Conservation (phyloP, 2,888 invertebrate species). For the Deilephila elpenor region DNA sequence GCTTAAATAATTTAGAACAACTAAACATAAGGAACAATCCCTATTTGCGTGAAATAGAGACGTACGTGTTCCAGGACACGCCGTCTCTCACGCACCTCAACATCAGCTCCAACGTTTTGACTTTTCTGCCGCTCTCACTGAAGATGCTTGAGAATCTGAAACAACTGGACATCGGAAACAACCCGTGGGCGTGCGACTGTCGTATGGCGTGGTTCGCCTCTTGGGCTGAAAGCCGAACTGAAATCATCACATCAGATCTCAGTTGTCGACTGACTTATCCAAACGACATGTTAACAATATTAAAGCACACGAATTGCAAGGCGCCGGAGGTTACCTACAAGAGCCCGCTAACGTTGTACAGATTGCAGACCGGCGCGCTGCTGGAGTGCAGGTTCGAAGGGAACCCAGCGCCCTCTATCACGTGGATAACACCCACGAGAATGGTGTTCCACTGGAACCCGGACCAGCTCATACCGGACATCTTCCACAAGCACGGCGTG, state of each 20-base stretch:
- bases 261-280: constrained; percentile 88
- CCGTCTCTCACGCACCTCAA: constrained; percentile 86
- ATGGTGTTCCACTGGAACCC: constrained; percentile 91
- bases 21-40: constrained; percentile 86
- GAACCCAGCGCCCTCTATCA: constrained; percentile 91
- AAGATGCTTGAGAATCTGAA: constrained; percentile 86
- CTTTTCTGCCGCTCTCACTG: constrained; percentile 88
- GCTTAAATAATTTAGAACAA: constrained; percentile 84
- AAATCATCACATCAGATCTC: constrained; percentile 84
- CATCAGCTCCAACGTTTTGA: constrained; percentile 88
- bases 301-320: constrained; percentile 89
- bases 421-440: constrained; percentile 93
- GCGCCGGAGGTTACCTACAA: constrained; percentile 85
- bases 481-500: constrained; percentile 87
- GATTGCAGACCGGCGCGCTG: constrained; percentile 87
- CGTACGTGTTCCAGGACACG: constrained; percentile 86
- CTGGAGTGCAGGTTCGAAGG: constrained; percentile 91
- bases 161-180: constrained; percentile 88
- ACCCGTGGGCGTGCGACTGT: constrained; percentile 95
- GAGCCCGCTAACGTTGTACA: constrained; percentile 86
- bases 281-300: constrained; percentile 88
- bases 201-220: constrained; percentile 90
- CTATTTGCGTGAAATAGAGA: constrained; percentile 85
- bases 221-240: constrained; percentile 81
- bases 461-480: constrained; percentile 86